Percentiles rank a stretch among this genome's conserved stretches.
Conservation (phyloP, 2,113 vertebrate species). For the Cynocephalus volans region DNA sequence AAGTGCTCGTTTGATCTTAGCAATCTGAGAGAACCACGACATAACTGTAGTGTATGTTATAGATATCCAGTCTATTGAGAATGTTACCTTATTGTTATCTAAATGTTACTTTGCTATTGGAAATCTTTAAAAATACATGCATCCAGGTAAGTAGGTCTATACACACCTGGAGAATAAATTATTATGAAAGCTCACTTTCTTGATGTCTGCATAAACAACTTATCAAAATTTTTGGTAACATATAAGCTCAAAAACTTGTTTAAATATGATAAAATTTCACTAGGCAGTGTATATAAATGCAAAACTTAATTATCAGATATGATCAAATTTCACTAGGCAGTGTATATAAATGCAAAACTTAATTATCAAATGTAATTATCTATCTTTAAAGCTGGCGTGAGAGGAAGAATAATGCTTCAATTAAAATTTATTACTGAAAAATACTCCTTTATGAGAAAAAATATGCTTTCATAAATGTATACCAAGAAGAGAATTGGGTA, state of each 20-base stretch:
- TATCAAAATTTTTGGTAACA: background rate
- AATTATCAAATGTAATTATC: background rate
- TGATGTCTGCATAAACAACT: background rate
- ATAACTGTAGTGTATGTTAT: background rate
- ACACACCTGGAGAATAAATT: background rate
- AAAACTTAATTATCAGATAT: background rate
- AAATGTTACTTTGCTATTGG: background rate
- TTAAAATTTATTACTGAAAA: constrained; percentile 2
- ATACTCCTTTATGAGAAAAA: background rate
- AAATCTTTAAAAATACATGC: constrained; percentile 6
- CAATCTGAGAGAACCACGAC: background rate
- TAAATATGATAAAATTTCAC: background rate
- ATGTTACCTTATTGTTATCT: background rate
- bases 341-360: background rate
- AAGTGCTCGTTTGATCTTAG: constrained; percentile 26
- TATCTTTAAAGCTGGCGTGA: background rate
- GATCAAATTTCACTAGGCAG: background rate
- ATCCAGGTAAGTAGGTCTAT: constrained; percentile 21
- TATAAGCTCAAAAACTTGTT: background rate
- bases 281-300: background rate
- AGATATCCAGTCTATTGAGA: background rate
- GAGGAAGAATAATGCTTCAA: background rate
- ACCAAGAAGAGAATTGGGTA: background rate
- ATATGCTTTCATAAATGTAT: background rate
- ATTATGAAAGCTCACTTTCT: background rate